Base-by-base conservation (phyloP, 2,888 invertebrate genomes). In the Mantis religiosa region DNA sequence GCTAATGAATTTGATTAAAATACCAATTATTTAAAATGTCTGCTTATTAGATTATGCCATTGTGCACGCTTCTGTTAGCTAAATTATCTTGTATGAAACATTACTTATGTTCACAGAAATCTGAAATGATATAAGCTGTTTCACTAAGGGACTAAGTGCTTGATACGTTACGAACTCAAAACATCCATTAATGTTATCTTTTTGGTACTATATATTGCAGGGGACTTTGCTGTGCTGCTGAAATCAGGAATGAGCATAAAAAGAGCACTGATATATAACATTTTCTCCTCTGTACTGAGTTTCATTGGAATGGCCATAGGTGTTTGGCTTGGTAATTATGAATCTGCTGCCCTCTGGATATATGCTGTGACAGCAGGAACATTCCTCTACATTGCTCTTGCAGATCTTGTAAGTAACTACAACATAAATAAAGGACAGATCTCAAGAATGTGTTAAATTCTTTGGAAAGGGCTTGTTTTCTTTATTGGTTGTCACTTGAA, bases 311-410 rank as follows among this genome's bases (percentile, higher is more conserved):
- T 97, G 95, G 94, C 96, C 0, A 94, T 96, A 85, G 97, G 97
- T 0, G 95, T 97, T 92, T 94, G 96, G 41, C 95, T 97, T 1
- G 97, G 97, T 89, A 95, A 96, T 91, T 95, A 97, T 88, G 94
- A 94, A 88, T 94, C 95, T 15, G 95, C 96, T 89, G 95, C 96
- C 0, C 95, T 95, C 90, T 97, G 97, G 96, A 96, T 97, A 89
- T 97, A 97, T 92, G 96, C 97, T 2, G 95, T 95, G 15, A 97
- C 97, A 3, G 97, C 96, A 8, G 97, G 97, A 3, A 96, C 97
- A 88, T 97, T 97, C 92, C 94, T 97, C 27, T 97, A 97, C 92
- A 97, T 97, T 90, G 96, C 97, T 6, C 94, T 97, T 88, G 97
- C 97, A 1, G 97, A 97, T 93, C 94, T 97, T 94, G 96, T 97